Base-by-base conservation (phyloP, 30 jellyfish, hydroid and myxozoan species). In the Aurelia aurita region DNA sequence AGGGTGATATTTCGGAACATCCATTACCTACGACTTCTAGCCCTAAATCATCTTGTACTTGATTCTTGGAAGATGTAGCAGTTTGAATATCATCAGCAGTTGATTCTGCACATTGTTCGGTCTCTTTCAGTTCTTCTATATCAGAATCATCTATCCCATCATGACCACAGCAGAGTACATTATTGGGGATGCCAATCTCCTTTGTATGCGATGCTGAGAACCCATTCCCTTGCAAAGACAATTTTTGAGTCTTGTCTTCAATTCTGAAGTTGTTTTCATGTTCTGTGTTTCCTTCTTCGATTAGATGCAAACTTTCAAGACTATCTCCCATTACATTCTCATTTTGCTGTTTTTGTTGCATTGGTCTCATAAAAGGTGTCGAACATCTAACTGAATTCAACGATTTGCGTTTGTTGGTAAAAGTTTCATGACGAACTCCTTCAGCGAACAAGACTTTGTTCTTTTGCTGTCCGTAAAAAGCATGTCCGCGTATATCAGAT, bases 101-200 rank as follows among this genome's bases (percentile, higher is more conserved):
- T n/a, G 59, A 32, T 25, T 43, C 54, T 45, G 34, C n/a, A 10
- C 64, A 18, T 15, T 49, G 28, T 22, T 61, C 46, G 25, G 49
- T 27, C 55, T 73, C 85, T 34, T 73, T 69, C 5, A 73, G 85
- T 34, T 73, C 85, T 49, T 73, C 85, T 7, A 73, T 53, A 13
- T 73, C 85, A 23, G 72, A 73, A 6, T 47, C 85, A 12, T 44
- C 72, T 14, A 39, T 39, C 9, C 9, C 51, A 14, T 67, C 79
- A 19, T 26, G 12, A 1, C 79, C 79, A 67, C 79, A 67, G 28
- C 21, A 67, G 53, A 67, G 22, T 9, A 3, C 5, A 2, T 29
- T 32, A 19, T 67, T 39, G 15, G 51, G 51, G 9, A 15, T 39
- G 51, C 9, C 15, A 39, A 39, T 39, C 51, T 1, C 9, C 15